These are phyloP conservation scores for Misgurnus mizolepis DNA, from an alignment of 2,113 vertebrate species.

Conservation along the genomic window DNA sequence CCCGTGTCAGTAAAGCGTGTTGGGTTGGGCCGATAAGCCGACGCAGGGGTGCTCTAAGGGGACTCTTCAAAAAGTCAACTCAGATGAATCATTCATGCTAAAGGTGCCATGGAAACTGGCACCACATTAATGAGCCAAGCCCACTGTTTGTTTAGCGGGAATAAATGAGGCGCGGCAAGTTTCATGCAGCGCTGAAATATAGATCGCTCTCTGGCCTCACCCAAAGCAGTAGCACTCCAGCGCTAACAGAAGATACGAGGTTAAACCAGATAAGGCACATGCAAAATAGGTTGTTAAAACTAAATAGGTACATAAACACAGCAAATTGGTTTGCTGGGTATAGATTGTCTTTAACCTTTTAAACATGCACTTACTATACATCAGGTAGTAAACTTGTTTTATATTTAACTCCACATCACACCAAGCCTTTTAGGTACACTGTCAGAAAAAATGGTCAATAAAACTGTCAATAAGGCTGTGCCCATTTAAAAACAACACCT, in stretches of 20 bases:
- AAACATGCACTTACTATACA: no score
- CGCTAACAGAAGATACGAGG: background rate
- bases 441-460: no score
- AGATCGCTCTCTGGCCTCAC: slow-evolving; percentile 29
- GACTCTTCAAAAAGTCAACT: slow-evolving; percentile 56
- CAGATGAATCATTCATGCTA: slow-evolving; percentile 59
- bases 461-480: no score
- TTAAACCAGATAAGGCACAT: background rate
- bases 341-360: no score
- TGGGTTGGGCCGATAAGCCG: slow-evolving; percentile 47
- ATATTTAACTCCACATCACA: no score
- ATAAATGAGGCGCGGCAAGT: slow-evolving; percentile 13
- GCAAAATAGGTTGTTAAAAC: background rate
- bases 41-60: slow-evolving; percentile 30
- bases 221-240: slow-evolving; percentile 7
- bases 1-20: slow-evolving; percentile 47
- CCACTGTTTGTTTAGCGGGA: slow-evolving; percentile 46
- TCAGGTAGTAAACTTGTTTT: no score
- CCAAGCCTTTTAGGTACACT: no score
- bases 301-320: no score
- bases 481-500: no score
- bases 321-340: no score
- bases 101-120: slow-evolving; percentile 45
- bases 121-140: slow-evolving; percentile 36
- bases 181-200: slow-evolving; percentile 45